A percentile compares a stretch with the other conserved stretches of the same genome.
phyloP scores from a whole-genome alignment of 1,140 invertebrate genomes.

The Zaprionus camerounensis region DNA sequence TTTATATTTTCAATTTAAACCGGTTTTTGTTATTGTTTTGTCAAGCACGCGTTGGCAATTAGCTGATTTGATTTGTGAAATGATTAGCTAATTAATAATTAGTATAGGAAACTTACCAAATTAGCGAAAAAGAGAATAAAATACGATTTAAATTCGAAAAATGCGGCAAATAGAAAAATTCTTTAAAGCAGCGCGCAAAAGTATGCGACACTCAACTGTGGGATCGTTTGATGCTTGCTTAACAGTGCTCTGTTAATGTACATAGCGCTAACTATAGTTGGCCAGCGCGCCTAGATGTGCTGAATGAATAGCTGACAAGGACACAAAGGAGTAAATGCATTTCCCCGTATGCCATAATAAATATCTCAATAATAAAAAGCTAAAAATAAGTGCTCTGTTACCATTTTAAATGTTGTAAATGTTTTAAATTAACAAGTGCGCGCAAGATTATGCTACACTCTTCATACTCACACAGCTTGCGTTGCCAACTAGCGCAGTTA shows the following conservation, averaged over 20 bases:
- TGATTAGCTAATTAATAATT: slow-evolving; percentile 3
- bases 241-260: too few species aligned
- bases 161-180: not conserved
- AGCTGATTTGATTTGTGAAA: not conserved
- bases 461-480: not conserved
- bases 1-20: not conserved
- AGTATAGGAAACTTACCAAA: slow-evolving; percentile 7
- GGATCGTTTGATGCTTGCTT: too few species aligned
- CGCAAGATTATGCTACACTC: slow-evolving; percentile 29
- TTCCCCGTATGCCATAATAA: too few species aligned
- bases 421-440: not conserved
- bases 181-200: slow-evolving; percentile 14
- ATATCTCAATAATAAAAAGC: too few species aligned
- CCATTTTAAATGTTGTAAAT: too few species aligned
- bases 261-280: too few species aligned
- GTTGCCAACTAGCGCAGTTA: slow-evolving; percentile 6
- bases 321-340: too few species aligned
- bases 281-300: too few species aligned
- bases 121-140: not conserved
- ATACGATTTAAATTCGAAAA: not conserved
- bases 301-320: too few species aligned
- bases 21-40: slow-evolving; percentile 1
- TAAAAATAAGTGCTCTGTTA: too few species aligned
- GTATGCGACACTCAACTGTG: slow-evolving; percentile 6
- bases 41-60: not conserved